Base-by-base conservation (phyloP, 2,888 invertebrate species). In the Quadroppia sp. region DNA sequence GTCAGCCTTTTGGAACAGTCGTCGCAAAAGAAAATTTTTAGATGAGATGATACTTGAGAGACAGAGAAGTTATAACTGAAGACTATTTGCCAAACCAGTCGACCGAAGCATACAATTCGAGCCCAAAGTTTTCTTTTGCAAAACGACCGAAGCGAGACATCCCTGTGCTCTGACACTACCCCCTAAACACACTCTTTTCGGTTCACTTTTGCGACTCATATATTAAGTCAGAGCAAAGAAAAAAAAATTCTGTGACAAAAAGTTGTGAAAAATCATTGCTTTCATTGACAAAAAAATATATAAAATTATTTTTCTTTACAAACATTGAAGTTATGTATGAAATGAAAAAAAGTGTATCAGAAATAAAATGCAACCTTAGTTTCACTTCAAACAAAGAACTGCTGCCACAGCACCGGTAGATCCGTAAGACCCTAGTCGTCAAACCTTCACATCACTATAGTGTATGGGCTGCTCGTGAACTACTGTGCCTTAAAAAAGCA, bases 61-160 rank as follows among this genome's bases (percentile, higher is more conserved):
- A 28, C 53, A 13, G 17, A 13, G 23, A 13, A 30, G 9, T 28
- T 67, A n/a, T n/a, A 40, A 53, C 23, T 32, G 36, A 42, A 67
- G 17, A 69, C 69, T 45, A 69, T 69, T 69, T 69, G 69, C 69
- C 42, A 69, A 69, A 42, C 25, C 69, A 69, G 23, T 20, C 69
- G 45, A 69, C 69, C 69, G 42, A 20, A 36, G 40, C 59, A 11
- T 36, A 64, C 61, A 28, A 20, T 28, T 30, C 20, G 56, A 25
- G 11, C 56, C 1, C 28, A 56, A 25, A 64, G 64, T 64, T 64
- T 64, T 64, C 64, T 64, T 61, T 69, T 42, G 69, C 42, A 69
- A 69, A 69, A 45, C 69, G 69, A 69, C 69, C 69, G 69, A 69
- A 69, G 69, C 69, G 69, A 69, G 45, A 69, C 69, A 64, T 64